These are phyloP conservation scores for Orthonychiurus folsomi DNA, from an alignment of 2,888 invertebrate genomes.

Conservation along the genomic window DNA sequence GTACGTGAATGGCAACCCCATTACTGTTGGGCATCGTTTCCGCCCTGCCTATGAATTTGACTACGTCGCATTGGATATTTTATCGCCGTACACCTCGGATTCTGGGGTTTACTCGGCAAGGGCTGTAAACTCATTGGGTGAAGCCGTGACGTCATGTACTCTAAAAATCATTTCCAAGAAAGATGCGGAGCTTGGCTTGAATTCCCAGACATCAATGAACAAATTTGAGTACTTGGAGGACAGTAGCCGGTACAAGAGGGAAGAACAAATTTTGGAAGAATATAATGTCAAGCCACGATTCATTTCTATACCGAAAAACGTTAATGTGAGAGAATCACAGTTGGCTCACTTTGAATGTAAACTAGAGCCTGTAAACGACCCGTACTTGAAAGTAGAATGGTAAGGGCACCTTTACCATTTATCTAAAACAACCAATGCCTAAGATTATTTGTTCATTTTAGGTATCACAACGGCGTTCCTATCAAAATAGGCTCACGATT, in stretches of 20 bases:
- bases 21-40: slow-evolving; percentile 86
- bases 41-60: slow-evolving; percentile 94
- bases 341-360: slow-evolving; percentile 95
- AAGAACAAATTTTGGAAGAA: slow-evolving; percentile 59
- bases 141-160: slow-evolving; percentile 86
- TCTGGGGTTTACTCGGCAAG: slow-evolving; percentile 89
- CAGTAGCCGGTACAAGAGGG: slow-evolving; percentile 34
- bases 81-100: slow-evolving; percentile 95
- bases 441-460: background rate
- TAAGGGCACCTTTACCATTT: no score
- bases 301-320: slow-evolving; percentile 78
- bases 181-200: slow-evolving; percentile 73
- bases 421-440: background rate
- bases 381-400: slow-evolving; percentile 55
- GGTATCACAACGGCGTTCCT: no score
- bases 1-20: slow-evolving; percentile 86
- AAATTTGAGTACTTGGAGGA: slow-evolving; percentile 87
- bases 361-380: slow-evolving; percentile 91
- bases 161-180: slow-evolving; percentile 71
- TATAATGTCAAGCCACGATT: slow-evolving; percentile 65
- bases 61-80: slow-evolving; percentile 88
- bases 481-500: no score
- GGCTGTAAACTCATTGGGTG: slow-evolving; percentile 55
- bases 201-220: slow-evolving; percentile 82
- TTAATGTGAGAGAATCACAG: slow-evolving; percentile 85